Conservation (phyloP, 2,797 vertebrate species). For the Lacerta viridis region DNA sequence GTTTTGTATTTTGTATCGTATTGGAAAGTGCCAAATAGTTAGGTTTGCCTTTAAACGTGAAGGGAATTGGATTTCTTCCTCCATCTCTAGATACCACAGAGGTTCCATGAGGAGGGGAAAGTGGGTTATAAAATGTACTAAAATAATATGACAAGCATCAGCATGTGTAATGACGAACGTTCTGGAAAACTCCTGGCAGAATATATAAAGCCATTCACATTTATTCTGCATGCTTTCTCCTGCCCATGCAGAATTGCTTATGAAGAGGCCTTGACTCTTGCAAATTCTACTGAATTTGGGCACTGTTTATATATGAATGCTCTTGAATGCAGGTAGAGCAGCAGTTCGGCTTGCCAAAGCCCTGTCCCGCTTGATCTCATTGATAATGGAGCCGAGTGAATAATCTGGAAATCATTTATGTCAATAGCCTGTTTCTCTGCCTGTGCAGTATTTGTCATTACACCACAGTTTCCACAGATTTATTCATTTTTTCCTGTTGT, state of each 20-base stretch:
- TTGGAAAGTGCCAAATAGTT: no score
- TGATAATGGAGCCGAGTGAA: conserved; percentile 51
- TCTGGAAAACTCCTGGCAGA: neutral
- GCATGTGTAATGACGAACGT: neutral
- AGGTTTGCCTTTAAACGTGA: no score
- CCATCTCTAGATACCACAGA: no score
- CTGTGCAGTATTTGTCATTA: conserved; percentile 34
- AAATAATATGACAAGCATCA: neutral
- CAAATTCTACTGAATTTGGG: conserved; percentile 8
- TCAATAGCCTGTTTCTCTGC: conserved; percentile 45
- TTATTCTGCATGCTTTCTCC: neutral
- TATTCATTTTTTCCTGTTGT: conserved; percentile 18
- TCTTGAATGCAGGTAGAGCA: conserved; percentile 16
- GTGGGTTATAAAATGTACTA: neutral
- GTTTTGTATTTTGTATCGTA: no score
- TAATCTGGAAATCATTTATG: conserved; percentile 46
- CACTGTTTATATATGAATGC: conserved; percentile 4
- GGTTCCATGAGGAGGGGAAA: neutral
- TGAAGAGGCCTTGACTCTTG: neutral
- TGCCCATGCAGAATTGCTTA: neutral
- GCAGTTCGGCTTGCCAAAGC: neutral
- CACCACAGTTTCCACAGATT: conserved; percentile 22
- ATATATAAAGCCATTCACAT: neutral
- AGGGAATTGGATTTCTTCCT: no score
- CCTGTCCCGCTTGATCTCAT: neutral